Percentiles rank a stretch among this genome's conserved stretches.
These are phyloP conservation scores for Cyclophora punctaria DNA, from an alignment of 2,888 invertebrate species.

Conservation along the genomic window DNA sequence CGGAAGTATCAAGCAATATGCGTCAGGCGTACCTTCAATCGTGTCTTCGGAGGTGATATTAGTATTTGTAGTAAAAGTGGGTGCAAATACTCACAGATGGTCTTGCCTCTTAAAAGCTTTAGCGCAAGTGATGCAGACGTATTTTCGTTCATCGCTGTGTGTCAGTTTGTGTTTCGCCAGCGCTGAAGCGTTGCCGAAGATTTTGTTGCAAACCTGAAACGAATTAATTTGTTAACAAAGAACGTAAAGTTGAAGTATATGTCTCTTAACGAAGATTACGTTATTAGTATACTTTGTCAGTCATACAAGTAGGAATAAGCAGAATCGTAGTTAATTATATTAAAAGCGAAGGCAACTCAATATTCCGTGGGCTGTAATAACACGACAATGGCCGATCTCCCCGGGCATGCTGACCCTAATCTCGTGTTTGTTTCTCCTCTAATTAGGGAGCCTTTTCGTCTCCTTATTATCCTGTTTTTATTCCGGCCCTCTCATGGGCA, in stretches of 20 bases:
- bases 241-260: background rate
- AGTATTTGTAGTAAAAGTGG: too few relatives aligned
- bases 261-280: too few relatives aligned
- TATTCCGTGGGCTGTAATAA: slow-evolving; percentile 30
- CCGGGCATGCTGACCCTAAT: slow-evolving; percentile 47
- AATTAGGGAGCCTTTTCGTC: slow-evolving; percentile 49
- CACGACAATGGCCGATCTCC: slow-evolving; percentile 33
- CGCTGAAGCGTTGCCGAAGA: slow-evolving; percentile 97
- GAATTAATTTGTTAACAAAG: slow-evolving; percentile 8
- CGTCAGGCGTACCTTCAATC: too few relatives aligned
- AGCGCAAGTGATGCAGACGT: slow-evolving; percentile 95
- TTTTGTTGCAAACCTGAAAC: slow-evolving; percentile 93
- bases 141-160: slow-evolving; percentile 98
- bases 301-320: background rate
- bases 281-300: too few relatives aligned
- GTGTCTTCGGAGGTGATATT: too few relatives aligned
- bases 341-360: slow-evolving; percentile 37
- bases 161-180: slow-evolving; percentile 97
- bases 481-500: slow-evolving; percentile 28
- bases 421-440: slow-evolving; percentile 54
- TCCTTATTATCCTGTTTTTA: slow-evolving; percentile 49
- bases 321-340: slow-evolving; percentile 25
- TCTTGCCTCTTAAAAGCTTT: slow-evolving; percentile 99
- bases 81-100: slow-evolving; percentile 88
- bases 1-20: too few relatives aligned